Conservation (phyloP, 2,113 vertebrate species). For the Dipodomys stephensi region DNA sequence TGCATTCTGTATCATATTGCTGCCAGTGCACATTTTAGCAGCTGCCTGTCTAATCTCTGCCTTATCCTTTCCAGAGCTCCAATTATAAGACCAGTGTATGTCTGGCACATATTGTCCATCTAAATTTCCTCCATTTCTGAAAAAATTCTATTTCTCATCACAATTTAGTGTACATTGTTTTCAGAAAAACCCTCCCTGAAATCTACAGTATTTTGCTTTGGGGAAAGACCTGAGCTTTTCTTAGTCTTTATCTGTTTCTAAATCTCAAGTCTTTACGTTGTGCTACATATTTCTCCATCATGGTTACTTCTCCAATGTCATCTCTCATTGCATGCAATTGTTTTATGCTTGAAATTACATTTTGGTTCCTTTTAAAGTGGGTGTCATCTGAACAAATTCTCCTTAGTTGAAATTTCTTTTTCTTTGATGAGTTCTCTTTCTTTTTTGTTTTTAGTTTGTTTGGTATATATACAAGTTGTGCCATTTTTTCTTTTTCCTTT, state of each 20-base stretch:
- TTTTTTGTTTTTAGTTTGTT: too few species aligned
- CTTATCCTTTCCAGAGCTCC: neutral
- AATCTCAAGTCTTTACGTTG: neutral
- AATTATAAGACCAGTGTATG: neutral
- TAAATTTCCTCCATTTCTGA: neutral
- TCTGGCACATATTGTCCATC: neutral
- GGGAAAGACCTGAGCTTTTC: too few species aligned
- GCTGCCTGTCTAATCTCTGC: accelerated
- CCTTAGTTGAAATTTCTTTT: neutral
- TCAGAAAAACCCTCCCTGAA: too few species aligned
- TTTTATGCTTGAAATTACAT: neutral
- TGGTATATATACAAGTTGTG: neutral
- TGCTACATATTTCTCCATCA: neutral
- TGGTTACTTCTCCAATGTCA: neutral
- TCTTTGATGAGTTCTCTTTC: neutral
- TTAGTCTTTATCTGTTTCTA: too few species aligned
- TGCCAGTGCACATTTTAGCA: accelerated
- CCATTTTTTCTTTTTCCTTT: neutral
- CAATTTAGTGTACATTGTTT: neutral
- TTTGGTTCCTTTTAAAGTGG: neutral
- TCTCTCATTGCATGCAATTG: neutral
- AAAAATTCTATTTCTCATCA: too few species aligned
- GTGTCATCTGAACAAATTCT: neutral
- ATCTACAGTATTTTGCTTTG: too few species aligned
- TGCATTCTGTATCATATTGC: neutral